Conservation (phyloP, 2,113 vertebrate species). For the Cyphomyrus discorhynchus region DNA sequence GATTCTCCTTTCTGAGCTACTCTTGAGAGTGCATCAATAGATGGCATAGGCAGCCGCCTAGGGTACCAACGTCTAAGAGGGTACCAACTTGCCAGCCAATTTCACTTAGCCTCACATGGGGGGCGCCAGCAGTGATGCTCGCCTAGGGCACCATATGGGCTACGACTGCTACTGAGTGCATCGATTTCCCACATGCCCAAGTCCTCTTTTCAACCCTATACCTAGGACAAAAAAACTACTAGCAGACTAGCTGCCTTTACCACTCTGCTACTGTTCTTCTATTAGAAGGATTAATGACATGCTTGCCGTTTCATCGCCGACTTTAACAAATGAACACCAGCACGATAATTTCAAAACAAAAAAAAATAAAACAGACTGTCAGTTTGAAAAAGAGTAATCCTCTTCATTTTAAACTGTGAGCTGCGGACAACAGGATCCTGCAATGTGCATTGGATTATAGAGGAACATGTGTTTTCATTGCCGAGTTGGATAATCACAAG, state of each 20-base stretch:
- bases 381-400: background rate
- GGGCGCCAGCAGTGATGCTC: background rate
- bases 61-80: background rate
- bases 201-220: background rate
- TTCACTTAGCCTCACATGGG: background rate
- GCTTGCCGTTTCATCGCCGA: background rate
- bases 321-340: background rate
- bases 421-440: background rate
- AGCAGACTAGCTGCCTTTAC: background rate
- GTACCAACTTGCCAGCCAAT: background rate
- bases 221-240: background rate
- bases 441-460: background rate
- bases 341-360: background rate
- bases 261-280: background rate
- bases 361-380: background rate
- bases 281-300: background rate
- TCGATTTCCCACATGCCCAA: background rate
- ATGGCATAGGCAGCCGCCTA: background rate
- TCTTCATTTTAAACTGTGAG: background rate
- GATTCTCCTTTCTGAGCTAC: background rate
- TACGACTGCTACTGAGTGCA: background rate
- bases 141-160: background rate
- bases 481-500: background rate
- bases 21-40: background rate
- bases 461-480: background rate